Evolutionary conservation across 1,140 invertebrate genomes (phyloP).

Genomic region (Lordiphosa mommai): DNA sequence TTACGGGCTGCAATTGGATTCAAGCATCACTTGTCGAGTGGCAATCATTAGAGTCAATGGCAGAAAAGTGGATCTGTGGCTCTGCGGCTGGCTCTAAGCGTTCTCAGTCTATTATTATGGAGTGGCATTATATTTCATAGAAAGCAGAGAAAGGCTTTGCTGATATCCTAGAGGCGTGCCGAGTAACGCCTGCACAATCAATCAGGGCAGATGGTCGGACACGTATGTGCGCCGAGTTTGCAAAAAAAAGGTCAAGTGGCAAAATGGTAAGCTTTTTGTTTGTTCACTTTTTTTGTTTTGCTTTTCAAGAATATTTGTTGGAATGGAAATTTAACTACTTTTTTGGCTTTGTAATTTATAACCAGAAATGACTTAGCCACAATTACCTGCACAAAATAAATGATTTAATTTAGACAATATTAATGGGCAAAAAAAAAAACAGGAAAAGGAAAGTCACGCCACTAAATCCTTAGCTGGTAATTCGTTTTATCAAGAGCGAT

Average conservation of each 20-base stretch:
- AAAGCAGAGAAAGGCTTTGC: neutral
- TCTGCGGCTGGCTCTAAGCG: neutral
- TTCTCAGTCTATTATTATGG: conserved; percentile 21
- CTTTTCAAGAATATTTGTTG: neutral
- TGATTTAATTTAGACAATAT: conserved; percentile 63
- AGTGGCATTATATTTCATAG: conserved; percentile 33
- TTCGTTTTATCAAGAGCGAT: conserved; percentile 54
- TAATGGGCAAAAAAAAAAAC: conserved; percentile 28
- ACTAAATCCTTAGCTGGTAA: conserved; percentile 40
- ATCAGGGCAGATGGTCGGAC: conserved; percentile 22
- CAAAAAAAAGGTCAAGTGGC: conserved; percentile 58
- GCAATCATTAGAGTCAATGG: conserved; percentile 29
- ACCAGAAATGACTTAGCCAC: conserved; percentile 16
- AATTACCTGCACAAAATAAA: conserved; percentile 44
- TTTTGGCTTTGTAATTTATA: conserved; percentile 9
- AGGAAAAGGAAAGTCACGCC: conserved; percentile 34
- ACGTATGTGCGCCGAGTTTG: too few species aligned
- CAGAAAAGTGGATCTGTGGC: conserved; percentile 3
- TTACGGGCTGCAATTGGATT: conserved; percentile 17
- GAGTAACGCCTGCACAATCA: conserved; percentile 13
- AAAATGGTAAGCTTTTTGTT: conserved; percentile 35
- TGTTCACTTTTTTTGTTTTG: conserved; percentile 9
- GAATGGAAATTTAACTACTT: conserved; percentile 19
- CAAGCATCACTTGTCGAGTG: conserved; percentile 15
- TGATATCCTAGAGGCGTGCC: conserved; percentile 5